Conservation (phyloP, 2,888 invertebrate genomes). For the Leptogaster cylindrica region DNA sequence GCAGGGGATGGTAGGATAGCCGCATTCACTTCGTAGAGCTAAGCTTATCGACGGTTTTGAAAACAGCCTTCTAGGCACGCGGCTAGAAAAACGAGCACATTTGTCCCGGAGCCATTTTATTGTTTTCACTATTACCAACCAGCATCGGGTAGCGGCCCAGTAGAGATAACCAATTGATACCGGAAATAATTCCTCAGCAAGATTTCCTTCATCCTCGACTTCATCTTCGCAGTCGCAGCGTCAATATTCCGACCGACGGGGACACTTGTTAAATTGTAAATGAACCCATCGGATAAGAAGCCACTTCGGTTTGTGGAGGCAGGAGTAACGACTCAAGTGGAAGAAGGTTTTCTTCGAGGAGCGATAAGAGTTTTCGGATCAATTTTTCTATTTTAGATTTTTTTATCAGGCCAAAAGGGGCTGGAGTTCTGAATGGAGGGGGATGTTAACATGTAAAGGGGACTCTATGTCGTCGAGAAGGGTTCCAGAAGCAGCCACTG, state of each 20-base stretch:
- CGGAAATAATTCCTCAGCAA: slow-evolving; percentile 38
- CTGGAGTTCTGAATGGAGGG: slow-evolving; percentile 10
- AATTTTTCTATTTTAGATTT: slow-evolving; percentile 40
- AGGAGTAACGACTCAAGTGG: slow-evolving; percentile 25
- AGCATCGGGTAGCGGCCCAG: neutral
- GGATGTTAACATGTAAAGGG: slow-evolving; percentile 24
- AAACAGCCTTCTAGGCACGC: neutral
- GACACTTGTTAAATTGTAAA: slow-evolving; percentile 41
- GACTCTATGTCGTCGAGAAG: slow-evolving; percentile 9
- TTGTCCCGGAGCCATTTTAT: slow-evolving; percentile 24
- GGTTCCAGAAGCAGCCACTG: slow-evolving; percentile 17
- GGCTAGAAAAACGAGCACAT: slow-evolving; percentile 8
- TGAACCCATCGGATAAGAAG: slow-evolving; percentile 38
- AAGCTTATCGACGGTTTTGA: slow-evolving; percentile 19
- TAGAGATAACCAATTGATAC: slow-evolving; percentile 37
- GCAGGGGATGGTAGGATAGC: neutral
- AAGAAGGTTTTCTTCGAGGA: slow-evolving; percentile 26
- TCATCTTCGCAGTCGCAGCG: neutral
- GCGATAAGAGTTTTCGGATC: slow-evolving; percentile 35
- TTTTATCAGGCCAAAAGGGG: slow-evolving; percentile 21
- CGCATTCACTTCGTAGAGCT: slow-evolving; percentile 16
- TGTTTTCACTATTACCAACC: slow-evolving; percentile 20
- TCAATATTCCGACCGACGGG: slow-evolving; percentile 19
- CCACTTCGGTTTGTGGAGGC: neutral
- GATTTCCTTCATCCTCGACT: slow-evolving; percentile 5